Base-by-base conservation (phyloP, 2,797 vertebrate genomes). In the Gallirallus australis region DNA sequence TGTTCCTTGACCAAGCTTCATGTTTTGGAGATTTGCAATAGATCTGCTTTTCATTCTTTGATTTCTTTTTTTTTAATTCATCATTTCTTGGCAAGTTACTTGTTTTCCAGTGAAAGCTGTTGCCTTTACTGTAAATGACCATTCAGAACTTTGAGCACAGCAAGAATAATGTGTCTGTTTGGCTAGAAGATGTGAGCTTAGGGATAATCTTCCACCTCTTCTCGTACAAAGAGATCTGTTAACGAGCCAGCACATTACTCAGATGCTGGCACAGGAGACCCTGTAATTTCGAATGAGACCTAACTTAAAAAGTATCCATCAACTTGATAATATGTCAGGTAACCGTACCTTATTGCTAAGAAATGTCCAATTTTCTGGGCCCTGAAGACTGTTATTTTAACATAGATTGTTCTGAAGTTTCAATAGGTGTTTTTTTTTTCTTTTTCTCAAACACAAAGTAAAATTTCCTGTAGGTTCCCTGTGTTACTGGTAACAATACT, bases 121-220 rank as follows among this genome's bases (percentile, higher is more conserved):
- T 96, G 87, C 80, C 42, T 94, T 97, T 96, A 94, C 96, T 96
- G 96, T 96, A 97, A 94, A 96, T 95, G 95, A 97, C 93, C 96
- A 97, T 86, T 95, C 94, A 95, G 89, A 94, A 95, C 90, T 96
- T 96, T 89, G 88, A 90, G 70, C 73, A 82, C 73, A 48, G 21
- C 73, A 93, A 96, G 90, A 96, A 95, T 93, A 94, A 95, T 94
- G 89, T 94, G 88, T 95, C 94, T 96, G n/a, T 94, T 96, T 97
- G 95, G 86, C 91, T 96, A 56, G 64, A 89, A 95, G 80, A 90
- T 24, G 12, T 89, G 96, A 94, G 94, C 68, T 93, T 95, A 70
- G 94, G 93, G 92, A 93, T 95, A 95, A 96, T 96, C 82, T 83
- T 92, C 71, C 94, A 94, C 90, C 85, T 94, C 89, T 84, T 90